Conservation (phyloP, 2,797 vertebrate species). For the Anguilla megastoma region DNA sequence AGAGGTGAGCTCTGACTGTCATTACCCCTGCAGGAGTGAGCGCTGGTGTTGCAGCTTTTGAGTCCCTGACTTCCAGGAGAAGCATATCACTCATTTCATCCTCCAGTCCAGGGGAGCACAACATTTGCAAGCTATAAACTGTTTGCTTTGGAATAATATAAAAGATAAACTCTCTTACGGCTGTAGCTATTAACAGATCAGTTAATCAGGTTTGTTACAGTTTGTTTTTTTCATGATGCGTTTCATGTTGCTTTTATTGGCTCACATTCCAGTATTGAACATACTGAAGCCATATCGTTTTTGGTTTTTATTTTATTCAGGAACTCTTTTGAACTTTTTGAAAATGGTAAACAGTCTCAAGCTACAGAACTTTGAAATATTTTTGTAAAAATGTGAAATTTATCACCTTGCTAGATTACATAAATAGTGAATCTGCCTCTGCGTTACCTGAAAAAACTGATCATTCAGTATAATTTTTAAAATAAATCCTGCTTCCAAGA, state of each 20-base stretch:
- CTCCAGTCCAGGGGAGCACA: slow-evolving; percentile 55
- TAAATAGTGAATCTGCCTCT: neutral
- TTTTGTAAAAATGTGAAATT: neutral
- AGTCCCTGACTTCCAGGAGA: slow-evolving; percentile 39
- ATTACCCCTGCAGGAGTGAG: slow-evolving; percentile 74
- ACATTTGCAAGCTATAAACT: slow-evolving; percentile 36
- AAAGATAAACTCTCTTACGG: neutral
- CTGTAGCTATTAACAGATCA: neutral
- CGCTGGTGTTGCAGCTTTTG: slow-evolving; percentile 67
- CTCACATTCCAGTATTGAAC: neutral
- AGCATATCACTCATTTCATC: slow-evolving; percentile 41
- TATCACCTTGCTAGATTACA: neutral
- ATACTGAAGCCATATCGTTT: neutral
- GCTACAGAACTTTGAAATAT: neutral
- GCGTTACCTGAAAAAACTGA: neutral
- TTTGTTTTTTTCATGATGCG: slow-evolving; percentile 13
- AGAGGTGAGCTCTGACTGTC: slow-evolving; percentile 78
- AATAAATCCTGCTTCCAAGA: neutral
- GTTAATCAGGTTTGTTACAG: neutral
- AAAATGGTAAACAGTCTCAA: neutral
- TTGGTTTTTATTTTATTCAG: neutral
- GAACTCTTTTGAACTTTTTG: neutral
- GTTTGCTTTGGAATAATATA: neutral
- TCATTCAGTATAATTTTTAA: neutral
- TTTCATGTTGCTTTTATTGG: neutral